Evolutionary conservation across 92 coral and sea anemone species (phyloP).

Genomic region (Actinostola sp.): DNA sequence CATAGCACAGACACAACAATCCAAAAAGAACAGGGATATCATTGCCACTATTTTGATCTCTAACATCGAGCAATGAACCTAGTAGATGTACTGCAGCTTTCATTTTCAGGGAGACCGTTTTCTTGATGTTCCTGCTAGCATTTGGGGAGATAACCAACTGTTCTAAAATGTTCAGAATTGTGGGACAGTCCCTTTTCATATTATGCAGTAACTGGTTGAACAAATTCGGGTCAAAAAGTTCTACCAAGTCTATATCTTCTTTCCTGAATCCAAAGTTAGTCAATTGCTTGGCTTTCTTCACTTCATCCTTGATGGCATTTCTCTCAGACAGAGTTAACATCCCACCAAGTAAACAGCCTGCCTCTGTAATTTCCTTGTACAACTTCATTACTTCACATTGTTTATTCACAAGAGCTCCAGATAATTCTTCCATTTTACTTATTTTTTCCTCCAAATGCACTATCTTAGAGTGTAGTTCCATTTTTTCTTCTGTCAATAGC

Average conservation of each 20-base stretch:
- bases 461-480: no score
- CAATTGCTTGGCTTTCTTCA: constrained; percentile 1
- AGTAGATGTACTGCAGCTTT: constrained; percentile 41
- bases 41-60: constrained; percentile 40
- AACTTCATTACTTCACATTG: constrained; percentile 8
- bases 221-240: constrained; percentile 22
- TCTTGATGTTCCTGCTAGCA: constrained; percentile 20
- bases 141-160: constrained; percentile 45
- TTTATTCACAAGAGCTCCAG: not conserved
- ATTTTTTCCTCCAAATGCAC: no score
- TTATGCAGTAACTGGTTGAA: constrained; percentile 20
- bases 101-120: constrained; percentile 28
- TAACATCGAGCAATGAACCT: constrained; percentile 35
- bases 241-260: constrained; percentile 25
- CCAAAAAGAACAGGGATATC: constrained; percentile 53
- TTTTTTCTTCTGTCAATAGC: no score
- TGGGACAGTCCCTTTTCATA: constrained; percentile 40
- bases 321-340: constrained; percentile 56
- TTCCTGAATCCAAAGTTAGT: constrained; percentile 41
- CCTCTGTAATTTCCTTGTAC: constrained; percentile 3
- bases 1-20: constrained; percentile 39
- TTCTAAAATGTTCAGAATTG: constrained; percentile 46
- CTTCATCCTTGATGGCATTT: constrained; percentile 31
- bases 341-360: constrained; percentile 44
- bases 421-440: constrained; percentile 2